Conservation (phyloP, 2,113 vertebrate species). For the Neodon shergylaensis region DNA sequence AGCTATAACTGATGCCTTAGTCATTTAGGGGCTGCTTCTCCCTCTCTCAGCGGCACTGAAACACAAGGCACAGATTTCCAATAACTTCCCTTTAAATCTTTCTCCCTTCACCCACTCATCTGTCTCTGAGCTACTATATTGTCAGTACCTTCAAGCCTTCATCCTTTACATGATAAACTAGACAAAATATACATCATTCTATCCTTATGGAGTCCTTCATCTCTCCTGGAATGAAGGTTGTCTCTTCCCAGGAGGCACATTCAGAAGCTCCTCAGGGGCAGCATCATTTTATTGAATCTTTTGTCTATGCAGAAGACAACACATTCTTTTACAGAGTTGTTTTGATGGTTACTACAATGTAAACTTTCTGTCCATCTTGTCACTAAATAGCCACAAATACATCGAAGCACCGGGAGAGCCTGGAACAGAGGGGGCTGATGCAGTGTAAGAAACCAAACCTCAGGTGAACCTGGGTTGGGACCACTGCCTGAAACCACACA, state of each 20-base stretch:
- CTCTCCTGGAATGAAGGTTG: neutral
- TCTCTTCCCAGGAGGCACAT: neutral
- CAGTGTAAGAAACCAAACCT: neutral
- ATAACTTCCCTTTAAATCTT: constrained; percentile 74
- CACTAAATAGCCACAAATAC: neutral
- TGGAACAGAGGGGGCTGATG: neutral
- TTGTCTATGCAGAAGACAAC: neutral
- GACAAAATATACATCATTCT: constrained; percentile 56
- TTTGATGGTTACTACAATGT: constrained; percentile 15
- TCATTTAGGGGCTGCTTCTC: constrained; percentile 49
- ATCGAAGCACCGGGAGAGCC: neutral
- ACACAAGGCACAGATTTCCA: constrained; percentile 60
- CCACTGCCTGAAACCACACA: neutral
- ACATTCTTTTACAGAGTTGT: neutral
- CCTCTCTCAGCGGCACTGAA: constrained; percentile 40
- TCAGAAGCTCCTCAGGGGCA: neutral
- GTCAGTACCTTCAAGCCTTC: constrained; percentile 66
- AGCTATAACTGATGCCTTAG: constrained; percentile 51
- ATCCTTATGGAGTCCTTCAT: constrained; percentile 30
- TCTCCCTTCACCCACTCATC: constrained; percentile 67
- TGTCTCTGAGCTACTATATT: constrained; percentile 69
- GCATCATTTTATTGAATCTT: constrained; percentile 7
- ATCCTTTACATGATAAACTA: constrained; percentile 57
- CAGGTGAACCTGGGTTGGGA: neutral
- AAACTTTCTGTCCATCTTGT: neutral